Evolutionary conservation across 2,888 invertebrate species (phyloP), one percentile per base, ranked within the genome.

Genomic region (Zhengitettix transpicula): DNA sequence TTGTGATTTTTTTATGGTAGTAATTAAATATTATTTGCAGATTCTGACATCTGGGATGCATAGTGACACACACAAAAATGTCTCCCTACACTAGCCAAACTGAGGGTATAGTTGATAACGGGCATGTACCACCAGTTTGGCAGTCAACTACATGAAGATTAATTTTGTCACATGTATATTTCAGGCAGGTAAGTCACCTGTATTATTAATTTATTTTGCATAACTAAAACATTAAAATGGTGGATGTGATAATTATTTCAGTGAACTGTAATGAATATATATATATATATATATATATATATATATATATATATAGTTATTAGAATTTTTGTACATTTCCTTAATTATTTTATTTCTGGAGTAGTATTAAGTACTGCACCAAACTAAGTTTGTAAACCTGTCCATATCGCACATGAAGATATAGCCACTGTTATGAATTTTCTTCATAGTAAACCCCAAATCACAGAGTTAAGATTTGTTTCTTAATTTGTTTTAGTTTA

Each of bases 31-130:
- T 59, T 52, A 51, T 60, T 61, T 58, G 44, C 64, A 64, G 64
- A 64, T 64, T 61, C 62, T 64, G 63, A 64, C 61, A 57, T 53
- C 64, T 60, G 28, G 59, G 62, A 64, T 64, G 64, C 64, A 64
- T 62, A 64, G 64, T 60, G 64, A 64, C 63, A 63, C 60, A 55
- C 60, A 64, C 62, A 63, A 63, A 28, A 28, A 28, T 28, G 28
- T 28, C 28, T 28, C 28, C 28, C 28, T 28, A 7, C 28, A 28
- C 28, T 28, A 28, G 28, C 28, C 28, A 28, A 28, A 28, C 61
- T 60, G 60, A 64, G 63, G 61, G 60, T 63, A 60, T 64, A 59
- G 61, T 62, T 59, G 62, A 62, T 62, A 57, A 61, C 62, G 63
- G 62, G 61, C 63, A 59, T 60, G 61, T 59, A 60, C 62, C 60